Percentiles rank a stretch among this genome's conserved stretches.
phyloP scores from a whole-genome alignment of 2,888 invertebrate genomes.

The Eremobia ochroleuca region DNA sequence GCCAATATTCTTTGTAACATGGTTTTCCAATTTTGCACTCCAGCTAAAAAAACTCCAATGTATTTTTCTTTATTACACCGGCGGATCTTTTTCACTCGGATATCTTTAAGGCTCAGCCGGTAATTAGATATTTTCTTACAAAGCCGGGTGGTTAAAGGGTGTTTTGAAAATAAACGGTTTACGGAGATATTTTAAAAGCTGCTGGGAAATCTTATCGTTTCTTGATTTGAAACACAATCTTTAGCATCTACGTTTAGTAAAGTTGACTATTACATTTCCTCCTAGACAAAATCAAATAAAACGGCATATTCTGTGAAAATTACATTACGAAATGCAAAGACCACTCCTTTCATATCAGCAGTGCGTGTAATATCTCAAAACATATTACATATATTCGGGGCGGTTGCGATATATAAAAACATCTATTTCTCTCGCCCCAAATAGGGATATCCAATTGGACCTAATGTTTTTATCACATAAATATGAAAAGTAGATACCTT shows the following conservation, averaged over 20 bases:
- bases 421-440: constrained; percentile 61
- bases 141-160: constrained; percentile 46
- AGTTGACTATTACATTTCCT: constrained; percentile 13
- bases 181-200: constrained; percentile 43
- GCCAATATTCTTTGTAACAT: constrained; percentile 72
- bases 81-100: constrained; percentile 49
- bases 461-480: constrained; percentile 71
- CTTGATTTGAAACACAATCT: constrained; percentile 27
- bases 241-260: constrained; percentile 12
- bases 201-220: constrained; percentile 33
- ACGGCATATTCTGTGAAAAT: constrained; percentile 14
- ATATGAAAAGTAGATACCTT: constrained; percentile 67
- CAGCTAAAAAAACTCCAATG: constrained; percentile 57
- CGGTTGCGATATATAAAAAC: constrained; percentile 57
- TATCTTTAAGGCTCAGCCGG: constrained; percentile 50
- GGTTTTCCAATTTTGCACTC: constrained; percentile 69
- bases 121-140: constrained; percentile 62
- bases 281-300: constrained; percentile 47
- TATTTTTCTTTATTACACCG: constrained; percentile 53
- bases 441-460: constrained; percentile 68
- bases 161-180: constrained; percentile 53
- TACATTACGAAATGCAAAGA: constrained; percentile 50
- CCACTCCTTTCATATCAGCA: constrained; percentile 46
- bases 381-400: constrained; percentile 38
- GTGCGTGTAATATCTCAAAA: constrained; percentile 61